Percentiles rank a stretch among this genome's conserved stretches.
phyloP scores from a whole-genome alignment of 2,113 vertebrate species.

The Theristicus caerulescens region DNA sequence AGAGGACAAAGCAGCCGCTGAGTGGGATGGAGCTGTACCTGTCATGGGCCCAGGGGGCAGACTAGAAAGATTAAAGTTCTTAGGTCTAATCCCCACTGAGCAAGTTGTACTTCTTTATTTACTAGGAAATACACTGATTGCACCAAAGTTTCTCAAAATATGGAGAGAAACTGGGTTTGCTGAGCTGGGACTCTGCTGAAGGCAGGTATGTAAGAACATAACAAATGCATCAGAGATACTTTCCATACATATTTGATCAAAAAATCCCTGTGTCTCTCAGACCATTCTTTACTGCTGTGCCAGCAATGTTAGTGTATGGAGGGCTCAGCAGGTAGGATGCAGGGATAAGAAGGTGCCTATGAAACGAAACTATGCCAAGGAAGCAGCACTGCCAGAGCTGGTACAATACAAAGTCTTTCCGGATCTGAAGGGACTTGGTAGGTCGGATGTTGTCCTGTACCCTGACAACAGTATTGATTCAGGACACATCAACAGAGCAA shows the following conservation, averaged over 20 bases:
- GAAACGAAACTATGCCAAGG: not conserved
- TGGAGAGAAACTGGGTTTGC: not conserved
- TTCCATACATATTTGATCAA: not conserved
- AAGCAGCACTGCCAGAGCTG: not conserved
- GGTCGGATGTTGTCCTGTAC: not conserved
- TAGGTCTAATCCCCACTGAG: not conserved
- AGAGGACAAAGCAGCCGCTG: not conserved
- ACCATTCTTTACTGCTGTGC: not conserved
- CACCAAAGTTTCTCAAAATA: not conserved
- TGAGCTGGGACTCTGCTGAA: not conserved
- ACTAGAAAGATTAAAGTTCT: not conserved
- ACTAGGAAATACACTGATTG: not conserved
- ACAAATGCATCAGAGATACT: not conserved
- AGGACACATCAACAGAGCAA: not conserved
- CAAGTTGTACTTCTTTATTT: not conserved
- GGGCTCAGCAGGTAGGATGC: not conserved
- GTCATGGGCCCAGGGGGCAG: not conserved
- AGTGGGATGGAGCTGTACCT: not conserved
- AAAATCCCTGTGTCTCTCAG: not conserved
- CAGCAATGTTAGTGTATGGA: fast-evolving
- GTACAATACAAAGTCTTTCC: not conserved
- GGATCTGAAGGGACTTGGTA: not conserved
- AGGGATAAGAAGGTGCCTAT: not conserved
- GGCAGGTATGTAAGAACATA: not conserved
- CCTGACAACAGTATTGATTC: not conserved